Percentiles rank a stretch among this genome's conserved stretches.
Conservation (phyloP, 2,888 invertebrate genomes). For the Mythimna ferrago region DNA sequence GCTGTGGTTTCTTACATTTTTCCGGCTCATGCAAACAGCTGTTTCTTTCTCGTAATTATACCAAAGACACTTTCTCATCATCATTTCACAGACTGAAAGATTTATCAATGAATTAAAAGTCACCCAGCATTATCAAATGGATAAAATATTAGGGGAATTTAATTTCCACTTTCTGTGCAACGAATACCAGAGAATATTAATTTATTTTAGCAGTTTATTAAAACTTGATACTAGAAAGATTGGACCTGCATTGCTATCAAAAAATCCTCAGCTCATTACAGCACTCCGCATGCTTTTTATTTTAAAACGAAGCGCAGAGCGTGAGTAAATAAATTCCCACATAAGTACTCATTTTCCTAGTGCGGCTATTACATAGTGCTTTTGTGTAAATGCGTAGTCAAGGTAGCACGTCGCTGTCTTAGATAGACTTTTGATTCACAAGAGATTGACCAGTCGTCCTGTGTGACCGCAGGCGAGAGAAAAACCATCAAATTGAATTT, state of each 20-base stretch:
- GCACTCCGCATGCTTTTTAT: constrained; percentile 17
- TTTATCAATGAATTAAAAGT: neutral
- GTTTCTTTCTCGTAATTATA: too few species aligned
- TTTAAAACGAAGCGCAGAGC: constrained; percentile 43
- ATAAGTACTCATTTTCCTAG: constrained; percentile 59
- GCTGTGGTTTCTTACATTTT: too few species aligned
- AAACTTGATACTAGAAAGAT: constrained; percentile 5
- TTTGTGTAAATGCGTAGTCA: constrained; percentile 68
- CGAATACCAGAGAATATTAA: constrained; percentile 3
- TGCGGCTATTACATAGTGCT: constrained; percentile 67
- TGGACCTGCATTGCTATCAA: constrained; percentile 16
- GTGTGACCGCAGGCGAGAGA: neutral
- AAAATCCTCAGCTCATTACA: constrained; percentile 13
- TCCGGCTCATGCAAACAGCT: too few species aligned
- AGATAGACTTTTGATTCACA: constrained; percentile 51
- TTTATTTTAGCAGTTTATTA: constrained; percentile 2
- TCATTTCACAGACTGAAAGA: neutral
- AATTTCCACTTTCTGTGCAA: constrained; percentile 47
- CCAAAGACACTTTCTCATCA: too few species aligned
- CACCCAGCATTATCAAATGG: constrained; percentile 45
- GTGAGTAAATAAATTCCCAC: constrained; percentile 60
- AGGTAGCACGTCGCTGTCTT: constrained; percentile 61
- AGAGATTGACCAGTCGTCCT: constrained; percentile 3
- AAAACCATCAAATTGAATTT: neutral
- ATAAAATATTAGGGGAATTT: constrained; percentile 62